phyloP scores from a whole-genome alignment of 2,888 invertebrate species.

The Ennomos fuscantarius region DNA sequence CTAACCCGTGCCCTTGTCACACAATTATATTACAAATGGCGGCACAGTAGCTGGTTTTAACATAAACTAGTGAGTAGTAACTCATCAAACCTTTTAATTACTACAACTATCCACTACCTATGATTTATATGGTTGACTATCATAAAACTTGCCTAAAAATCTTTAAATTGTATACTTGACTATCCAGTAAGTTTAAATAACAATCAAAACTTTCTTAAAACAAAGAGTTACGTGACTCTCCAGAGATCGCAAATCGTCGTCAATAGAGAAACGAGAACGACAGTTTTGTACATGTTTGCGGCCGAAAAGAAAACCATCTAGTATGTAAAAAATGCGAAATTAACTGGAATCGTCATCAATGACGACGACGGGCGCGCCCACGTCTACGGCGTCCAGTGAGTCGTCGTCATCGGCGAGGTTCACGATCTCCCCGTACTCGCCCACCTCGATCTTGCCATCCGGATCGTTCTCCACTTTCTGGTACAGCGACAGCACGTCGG shows the following conservation, averaged over 20 bases:
- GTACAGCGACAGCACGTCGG: conserved; percentile 73
- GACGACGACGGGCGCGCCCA: conserved; percentile 53
- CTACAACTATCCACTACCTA: too few species aligned
- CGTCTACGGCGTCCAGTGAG: conserved; percentile 53
- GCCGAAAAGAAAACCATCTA: too few species aligned
- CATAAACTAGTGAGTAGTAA: background rate
- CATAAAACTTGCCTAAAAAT: background rate
- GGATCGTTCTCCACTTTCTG: conserved; percentile 50
- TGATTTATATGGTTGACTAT: conserved; percentile 3
- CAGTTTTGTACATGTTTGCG: too few species aligned
- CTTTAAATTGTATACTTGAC: too few species aligned
- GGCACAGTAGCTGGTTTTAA: conserved; percentile 26
- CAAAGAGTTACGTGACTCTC: too few species aligned
- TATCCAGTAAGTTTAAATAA: too few species aligned
- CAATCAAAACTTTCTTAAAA: too few species aligned
- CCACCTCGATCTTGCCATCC: conserved; percentile 18
- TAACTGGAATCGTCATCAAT: conserved; percentile 55
- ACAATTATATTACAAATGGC: conserved; percentile 25
- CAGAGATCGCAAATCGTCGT: too few species aligned
- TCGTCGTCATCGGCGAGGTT: conserved; percentile 63
- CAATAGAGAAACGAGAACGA: too few species aligned
- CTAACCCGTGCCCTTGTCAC: background rate
- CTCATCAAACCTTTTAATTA: conserved; percentile 3
- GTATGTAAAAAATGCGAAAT: background rate
- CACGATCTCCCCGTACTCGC: conserved; percentile 45